Percentiles rank a stretch among this genome's conserved stretches.
Evolutionary conservation across 2,797 vertebrate species (phyloP).

Genomic region (Melanotaenia pygmaea): DNA sequence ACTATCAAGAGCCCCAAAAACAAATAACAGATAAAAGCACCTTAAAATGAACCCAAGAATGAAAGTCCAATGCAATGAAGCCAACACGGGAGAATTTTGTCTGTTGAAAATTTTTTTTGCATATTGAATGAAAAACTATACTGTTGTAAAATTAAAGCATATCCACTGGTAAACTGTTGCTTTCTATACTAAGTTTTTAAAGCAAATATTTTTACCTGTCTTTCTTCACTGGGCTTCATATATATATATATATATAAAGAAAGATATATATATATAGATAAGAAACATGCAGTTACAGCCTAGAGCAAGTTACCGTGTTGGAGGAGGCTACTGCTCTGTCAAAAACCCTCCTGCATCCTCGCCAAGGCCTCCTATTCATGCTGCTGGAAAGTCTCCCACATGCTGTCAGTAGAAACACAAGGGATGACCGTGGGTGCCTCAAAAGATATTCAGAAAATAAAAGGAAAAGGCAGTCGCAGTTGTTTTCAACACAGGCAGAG

Average conservation of each 20-base stretch:
- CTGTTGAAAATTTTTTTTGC: background rate
- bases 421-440: conserved; percentile 64
- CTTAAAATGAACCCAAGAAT: too few relatives aligned
- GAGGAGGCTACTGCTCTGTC: conserved; percentile 55
- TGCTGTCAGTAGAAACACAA: conserved; percentile 69
- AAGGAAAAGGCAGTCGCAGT: conserved; percentile 32
- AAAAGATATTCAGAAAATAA: conserved; percentile 43
- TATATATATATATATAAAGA: background rate
- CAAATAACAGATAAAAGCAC: too few relatives aligned
- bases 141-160: too few relatives aligned
- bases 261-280: conserved; percentile 11
- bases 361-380: conserved; percentile 70
- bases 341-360: conserved; percentile 61
- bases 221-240: conserved; percentile 25
- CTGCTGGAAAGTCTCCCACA: conserved; percentile 68
- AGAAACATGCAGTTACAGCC: conserved; percentile 29
- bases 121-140: background rate
- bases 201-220: conserved; percentile 1
- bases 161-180: background rate
- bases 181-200: conserved; percentile 1
- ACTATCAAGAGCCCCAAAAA: too few relatives aligned
- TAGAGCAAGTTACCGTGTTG: conserved; percentile 30
- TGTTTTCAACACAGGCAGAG: conserved; percentile 36
- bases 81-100: too few relatives aligned
- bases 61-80: too few relatives aligned